phyloP scores from a whole-genome alignment of 2,888 invertebrate genomes.

The Macrophya alboannulata region DNA sequence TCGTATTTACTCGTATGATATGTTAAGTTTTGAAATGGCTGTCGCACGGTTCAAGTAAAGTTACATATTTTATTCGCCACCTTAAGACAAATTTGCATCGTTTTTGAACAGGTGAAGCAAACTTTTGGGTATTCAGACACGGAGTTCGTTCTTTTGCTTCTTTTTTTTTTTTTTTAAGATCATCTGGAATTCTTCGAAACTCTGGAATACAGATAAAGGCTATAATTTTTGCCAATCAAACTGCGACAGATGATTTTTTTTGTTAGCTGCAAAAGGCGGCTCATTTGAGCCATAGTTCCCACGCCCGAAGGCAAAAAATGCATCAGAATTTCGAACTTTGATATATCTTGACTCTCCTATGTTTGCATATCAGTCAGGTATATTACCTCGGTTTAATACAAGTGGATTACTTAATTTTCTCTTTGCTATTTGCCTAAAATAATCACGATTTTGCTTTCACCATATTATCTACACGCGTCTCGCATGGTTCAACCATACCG shows the following conservation, averaged over 20 bases:
- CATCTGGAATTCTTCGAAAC: neutral
- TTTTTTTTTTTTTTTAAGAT: neutral
- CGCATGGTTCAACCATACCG: conserved; percentile 12
- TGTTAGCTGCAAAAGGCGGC: neutral
- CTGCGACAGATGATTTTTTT: conserved; percentile 25
- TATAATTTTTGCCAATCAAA: conserved; percentile 37
- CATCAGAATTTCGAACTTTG: neutral
- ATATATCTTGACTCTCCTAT: neutral
- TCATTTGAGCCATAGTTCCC: neutral
- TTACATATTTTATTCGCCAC: neutral
- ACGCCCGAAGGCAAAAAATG: neutral
- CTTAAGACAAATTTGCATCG: neutral
- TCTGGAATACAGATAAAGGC: conserved; percentile 6
- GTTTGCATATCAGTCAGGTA: neutral
- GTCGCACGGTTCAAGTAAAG: neutral
- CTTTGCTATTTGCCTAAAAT: conserved; percentile 35
- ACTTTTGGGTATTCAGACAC: neutral
- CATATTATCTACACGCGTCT: neutral
- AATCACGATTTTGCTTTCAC: conserved; percentile 47
- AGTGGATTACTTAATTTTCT: conserved; percentile 8
- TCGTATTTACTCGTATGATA: neutral
- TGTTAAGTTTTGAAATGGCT: neutral
- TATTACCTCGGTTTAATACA: neutral
- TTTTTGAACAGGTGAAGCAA: neutral
- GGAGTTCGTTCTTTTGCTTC: neutral